phyloP scores from a whole-genome alignment of 2,113 vertebrate species.

The Aegotheles bennettii region DNA sequence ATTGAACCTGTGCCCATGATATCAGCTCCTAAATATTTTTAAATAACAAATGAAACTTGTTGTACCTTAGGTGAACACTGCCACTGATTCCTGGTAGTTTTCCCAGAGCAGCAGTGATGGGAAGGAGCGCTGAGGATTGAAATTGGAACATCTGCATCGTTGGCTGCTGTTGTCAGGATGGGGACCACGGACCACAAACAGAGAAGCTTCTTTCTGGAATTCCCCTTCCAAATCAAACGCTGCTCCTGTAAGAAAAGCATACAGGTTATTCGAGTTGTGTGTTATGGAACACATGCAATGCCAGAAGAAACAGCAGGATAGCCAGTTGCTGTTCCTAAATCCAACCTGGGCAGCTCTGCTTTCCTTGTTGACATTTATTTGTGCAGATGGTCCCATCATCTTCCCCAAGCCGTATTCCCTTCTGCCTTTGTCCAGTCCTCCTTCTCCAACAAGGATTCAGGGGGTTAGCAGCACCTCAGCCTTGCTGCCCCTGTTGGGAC shows the following conservation, averaged over 20 bases:
- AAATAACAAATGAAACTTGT: not conserved
- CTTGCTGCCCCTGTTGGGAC: accelerated
- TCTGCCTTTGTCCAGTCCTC: not conserved
- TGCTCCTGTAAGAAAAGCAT: not conserved
- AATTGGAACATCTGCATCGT: not conserved
- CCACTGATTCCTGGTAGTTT: not conserved
- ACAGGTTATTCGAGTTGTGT: not conserved
- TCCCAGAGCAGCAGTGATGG: accelerated
- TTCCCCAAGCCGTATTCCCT: not conserved
- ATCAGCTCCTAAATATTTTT: not conserved
- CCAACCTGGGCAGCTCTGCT: not conserved
- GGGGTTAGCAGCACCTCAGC: not conserved
- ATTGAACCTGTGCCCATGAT: accelerated
- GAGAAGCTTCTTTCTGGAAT: not conserved
- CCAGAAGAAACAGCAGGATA: not conserved
- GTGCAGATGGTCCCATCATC: not conserved
- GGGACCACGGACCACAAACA: accelerated
- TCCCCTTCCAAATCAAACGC: accelerated
- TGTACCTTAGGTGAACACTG: accelerated
- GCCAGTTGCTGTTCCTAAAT: not conserved
- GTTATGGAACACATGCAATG: accelerated
- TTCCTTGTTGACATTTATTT: not conserved
- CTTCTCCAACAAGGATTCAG: not conserved
- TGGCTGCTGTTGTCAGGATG: not conserved
- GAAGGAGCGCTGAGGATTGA: accelerated